These are phyloP conservation scores for Phaethon lepturus DNA, from an alignment of 2,113 vertebrate genomes.

Conservation along the genomic window DNA sequence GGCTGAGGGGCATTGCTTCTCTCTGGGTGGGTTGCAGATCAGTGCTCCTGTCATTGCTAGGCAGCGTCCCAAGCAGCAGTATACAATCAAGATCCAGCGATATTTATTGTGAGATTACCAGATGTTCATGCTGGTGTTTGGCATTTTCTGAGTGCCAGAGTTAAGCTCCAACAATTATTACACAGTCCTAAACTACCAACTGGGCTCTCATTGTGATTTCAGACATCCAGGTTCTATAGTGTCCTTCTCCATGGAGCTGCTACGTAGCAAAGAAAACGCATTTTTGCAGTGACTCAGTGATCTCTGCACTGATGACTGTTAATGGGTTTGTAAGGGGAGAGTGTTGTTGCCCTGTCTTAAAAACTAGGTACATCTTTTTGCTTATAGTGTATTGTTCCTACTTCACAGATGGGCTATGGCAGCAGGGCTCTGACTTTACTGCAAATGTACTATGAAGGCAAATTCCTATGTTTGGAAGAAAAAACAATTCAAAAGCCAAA, in stretches of 20 bases:
- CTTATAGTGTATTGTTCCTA: not conserved
- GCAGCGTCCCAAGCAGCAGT: not conserved
- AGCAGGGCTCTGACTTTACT: slow-evolving; percentile 89
- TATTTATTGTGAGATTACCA: not conserved
- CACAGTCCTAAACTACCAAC: not conserved
- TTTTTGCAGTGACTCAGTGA: not conserved
- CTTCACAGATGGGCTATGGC: slow-evolving; percentile 93
- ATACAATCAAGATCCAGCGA: not conserved
- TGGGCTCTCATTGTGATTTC: not conserved
- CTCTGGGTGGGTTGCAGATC: not conserved
- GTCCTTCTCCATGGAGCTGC: not conserved
- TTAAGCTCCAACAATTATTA: not conserved
- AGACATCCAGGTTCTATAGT: not conserved
- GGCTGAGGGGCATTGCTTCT: not conserved
- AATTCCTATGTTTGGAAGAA: slow-evolving; percentile 90
- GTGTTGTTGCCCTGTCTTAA: not conserved
- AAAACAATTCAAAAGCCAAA: slow-evolving; percentile 66
- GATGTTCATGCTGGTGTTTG: not conserved
- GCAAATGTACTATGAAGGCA: slow-evolving; percentile 95
- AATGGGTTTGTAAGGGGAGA: not conserved
- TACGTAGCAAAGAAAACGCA: accelerated
- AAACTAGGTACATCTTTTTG: not conserved
- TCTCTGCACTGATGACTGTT: not conserved
- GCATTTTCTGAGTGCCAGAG: not conserved
- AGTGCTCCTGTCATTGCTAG: accelerated